Conservation (phyloP, 2,797 vertebrate genomes). For the Fringilla coelebs region DNA sequence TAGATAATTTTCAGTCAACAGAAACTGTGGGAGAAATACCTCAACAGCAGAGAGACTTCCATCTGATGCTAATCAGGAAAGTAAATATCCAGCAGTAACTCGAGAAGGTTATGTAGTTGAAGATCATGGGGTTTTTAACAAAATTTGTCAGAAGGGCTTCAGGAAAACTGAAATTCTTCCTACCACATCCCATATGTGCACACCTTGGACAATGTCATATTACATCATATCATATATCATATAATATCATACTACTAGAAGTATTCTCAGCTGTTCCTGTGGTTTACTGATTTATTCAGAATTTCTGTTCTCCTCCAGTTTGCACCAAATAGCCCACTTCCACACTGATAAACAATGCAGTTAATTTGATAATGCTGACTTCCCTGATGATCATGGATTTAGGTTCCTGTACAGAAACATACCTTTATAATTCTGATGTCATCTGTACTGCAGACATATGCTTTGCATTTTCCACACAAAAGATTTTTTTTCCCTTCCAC, state of each 20-base stretch:
- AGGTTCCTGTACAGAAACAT: not conserved
- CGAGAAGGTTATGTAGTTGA: not conserved
- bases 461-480: conserved; percentile 74
- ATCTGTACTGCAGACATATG: conserved; percentile 60
- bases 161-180: not conserved
- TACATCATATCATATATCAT: not conserved
- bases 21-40: not conserved
- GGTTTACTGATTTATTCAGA: not conserved
- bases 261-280: not conserved
- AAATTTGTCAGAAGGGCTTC: not conserved
- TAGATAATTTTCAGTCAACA: not conserved
- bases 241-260: not conserved
- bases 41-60: not conserved
- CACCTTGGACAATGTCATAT: not conserved
- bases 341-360: not conserved
- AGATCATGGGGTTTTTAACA: not conserved
- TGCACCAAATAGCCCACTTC: not conserved
- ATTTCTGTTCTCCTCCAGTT: not conserved
- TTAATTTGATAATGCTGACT: not conserved
- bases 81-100: not conserved
- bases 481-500: conserved; percentile 50
- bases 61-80: not conserved
- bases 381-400: not conserved
- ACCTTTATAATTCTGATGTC: conserved; percentile 74
- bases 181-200: not conserved